phyloP scores from a whole-genome alignment of 2,797 vertebrate genomes.

The Catostomus latipinnis region DNA sequence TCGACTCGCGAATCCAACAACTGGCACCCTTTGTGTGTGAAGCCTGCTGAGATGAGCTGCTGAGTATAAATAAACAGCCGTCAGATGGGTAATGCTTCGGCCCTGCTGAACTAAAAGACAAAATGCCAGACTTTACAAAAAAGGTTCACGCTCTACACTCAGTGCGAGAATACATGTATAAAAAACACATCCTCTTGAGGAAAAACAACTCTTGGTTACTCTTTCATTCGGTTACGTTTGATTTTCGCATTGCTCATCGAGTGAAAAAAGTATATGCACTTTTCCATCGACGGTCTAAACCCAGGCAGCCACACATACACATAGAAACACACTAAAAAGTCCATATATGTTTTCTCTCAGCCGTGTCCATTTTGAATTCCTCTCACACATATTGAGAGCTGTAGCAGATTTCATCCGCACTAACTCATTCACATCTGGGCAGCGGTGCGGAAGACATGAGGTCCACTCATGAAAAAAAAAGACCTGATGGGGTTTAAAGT shows the following conservation, averaged over 20 bases:
- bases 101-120: constrained; percentile 2
- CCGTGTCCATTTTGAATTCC: constrained; percentile 75
- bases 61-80: constrained; percentile 48
- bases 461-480: not conserved
- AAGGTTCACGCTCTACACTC: not conserved
- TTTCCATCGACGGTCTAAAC: not conserved
- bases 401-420: not conserved
- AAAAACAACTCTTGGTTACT: not conserved
- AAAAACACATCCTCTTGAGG: not conserved
- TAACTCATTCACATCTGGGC: constrained; percentile 61
- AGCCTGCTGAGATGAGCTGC: constrained; percentile 32
- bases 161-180: too few relatives aligned
- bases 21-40: constrained; percentile 34
- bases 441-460: constrained; percentile 42
- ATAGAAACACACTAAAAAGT: not conserved
- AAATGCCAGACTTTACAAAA: not conserved
- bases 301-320: not conserved
- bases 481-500: not conserved
- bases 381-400: not conserved
- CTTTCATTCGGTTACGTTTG: not conserved
- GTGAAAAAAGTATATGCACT: not conserved
- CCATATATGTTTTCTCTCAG: not conserved
- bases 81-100: constrained; percentile 51
- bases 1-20: constrained; percentile 4
- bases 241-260: not conserved